Evolutionary conservation across 23 tunicate genomes (phyloP).

Genomic region (Botrylloides violaceus): DNA sequence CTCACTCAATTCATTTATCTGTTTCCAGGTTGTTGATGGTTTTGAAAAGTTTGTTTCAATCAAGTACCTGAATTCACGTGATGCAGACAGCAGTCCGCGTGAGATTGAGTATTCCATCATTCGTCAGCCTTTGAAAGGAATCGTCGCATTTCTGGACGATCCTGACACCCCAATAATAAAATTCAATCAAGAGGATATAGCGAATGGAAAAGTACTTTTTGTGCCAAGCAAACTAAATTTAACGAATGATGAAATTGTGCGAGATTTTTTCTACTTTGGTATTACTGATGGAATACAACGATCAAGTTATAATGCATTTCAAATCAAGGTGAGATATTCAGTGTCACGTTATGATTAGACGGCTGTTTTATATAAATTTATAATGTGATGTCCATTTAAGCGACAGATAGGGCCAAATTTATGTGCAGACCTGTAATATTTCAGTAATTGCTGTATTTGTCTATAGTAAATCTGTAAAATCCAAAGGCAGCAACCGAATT

Average conservation of each 20-base stretch:
- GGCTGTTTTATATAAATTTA: not conserved
- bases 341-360: too few species aligned
- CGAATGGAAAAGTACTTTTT: constrained; percentile 23
- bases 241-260: constrained; percentile 14
- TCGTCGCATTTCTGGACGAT: not conserved
- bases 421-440: too few species aligned
- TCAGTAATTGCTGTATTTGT: too few species aligned
- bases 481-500: too few species aligned
- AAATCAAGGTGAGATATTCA: constrained; percentile 52
- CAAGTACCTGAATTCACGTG: constrained; percentile 24
- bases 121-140: constrained; percentile 52
- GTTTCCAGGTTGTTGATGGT: constrained; percentile 59
- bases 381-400: too few species aligned
- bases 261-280: constrained; percentile 76
- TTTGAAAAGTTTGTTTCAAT: constrained; percentile 20
- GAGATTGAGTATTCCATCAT: constrained; percentile 34
- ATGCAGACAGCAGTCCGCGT: constrained; percentile 51
- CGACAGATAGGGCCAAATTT: not conserved
- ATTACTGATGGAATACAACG: constrained; percentile 57
- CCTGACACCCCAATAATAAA: not conserved
- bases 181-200: constrained; percentile 58
- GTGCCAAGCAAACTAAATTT: constrained; percentile 20
- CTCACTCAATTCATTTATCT: not conserved
- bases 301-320: constrained; percentile 40
- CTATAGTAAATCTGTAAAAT: too few species aligned